Base-by-base conservation (phyloP, 2,888 invertebrate species). In the Theodoxus fluviatilis region DNA sequence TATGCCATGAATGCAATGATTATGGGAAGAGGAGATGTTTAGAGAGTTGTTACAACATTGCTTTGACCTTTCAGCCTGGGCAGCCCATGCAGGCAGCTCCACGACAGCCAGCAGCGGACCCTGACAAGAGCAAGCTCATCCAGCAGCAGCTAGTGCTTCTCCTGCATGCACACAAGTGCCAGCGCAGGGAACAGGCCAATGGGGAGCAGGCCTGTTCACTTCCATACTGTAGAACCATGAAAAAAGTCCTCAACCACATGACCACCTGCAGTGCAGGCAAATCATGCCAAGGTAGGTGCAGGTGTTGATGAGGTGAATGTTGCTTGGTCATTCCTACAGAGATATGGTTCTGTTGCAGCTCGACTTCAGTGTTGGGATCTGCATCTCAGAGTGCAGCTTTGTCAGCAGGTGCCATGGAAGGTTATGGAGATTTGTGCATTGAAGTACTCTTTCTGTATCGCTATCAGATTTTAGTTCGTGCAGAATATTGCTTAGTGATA, bases 161-260 rank as follows among this genome's bases (percentile, higher is more conserved):
- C 70, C 90, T 99, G 64, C 99, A 99, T 88, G 99, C 99, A 74
- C 98, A 99, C 89, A 98, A 98, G 88, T 99, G 99, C 88, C 97
- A 98, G 89, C 91, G 96, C 66, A 91, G 98, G 57, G 98, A 99
- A 89, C 94, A 94, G 84, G 93, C 93, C 79, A 91, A 90, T 78
- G 94, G 94, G 57, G 94, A 94, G 85, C 90, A 91, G 74, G 92
- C 92, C 18, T 99, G 99, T 88, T 92, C 92, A 35, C 90, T 99
- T 77, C 96, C 97, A n/a, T 98, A 99, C 88, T 99, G 99, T 89
- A 94, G 94, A 87, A 98, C 98, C 3, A 99, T 99, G 99, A 98
- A 99, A 88, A 95, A 94, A 80, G 98, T 99, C 22, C 90, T 99
- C 76, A 95, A 93, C 82, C 99, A 99, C 85, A 98, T 99, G 98